Evolutionary conservation across 2,797 vertebrate genomes (phyloP).

Genomic region (Lepilemur septentrionalis): DNA sequence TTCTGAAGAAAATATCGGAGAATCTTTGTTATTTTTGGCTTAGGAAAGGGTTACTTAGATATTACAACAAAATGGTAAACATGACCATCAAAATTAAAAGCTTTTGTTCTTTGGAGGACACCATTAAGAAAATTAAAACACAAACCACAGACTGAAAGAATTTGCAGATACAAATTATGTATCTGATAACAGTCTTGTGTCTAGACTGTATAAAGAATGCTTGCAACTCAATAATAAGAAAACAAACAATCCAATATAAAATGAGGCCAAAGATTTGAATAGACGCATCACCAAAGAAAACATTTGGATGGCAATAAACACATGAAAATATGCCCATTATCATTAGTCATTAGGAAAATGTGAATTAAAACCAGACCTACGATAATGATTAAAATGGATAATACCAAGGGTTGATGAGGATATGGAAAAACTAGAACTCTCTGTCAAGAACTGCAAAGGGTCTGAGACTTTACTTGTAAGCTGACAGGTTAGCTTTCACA

Average conservation of each 20-base stretch:
- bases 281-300: background rate
- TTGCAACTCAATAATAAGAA: background rate
- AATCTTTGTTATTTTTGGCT: background rate
- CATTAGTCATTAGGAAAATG: background rate
- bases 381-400: background rate
- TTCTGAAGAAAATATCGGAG: background rate
- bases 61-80: background rate
- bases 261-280: background rate
- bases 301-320: background rate
- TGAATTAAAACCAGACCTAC: background rate
- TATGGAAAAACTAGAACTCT: background rate
- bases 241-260: background rate
- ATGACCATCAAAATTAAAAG: background rate
- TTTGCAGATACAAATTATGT: background rate
- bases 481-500: background rate
- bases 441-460: background rate
- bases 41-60: background rate
- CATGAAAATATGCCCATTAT: background rate
- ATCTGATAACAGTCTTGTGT: background rate
- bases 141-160: background rate
- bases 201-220: background rate
- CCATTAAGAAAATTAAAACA: background rate
- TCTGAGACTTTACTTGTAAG: background rate
- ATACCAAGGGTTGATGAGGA: background rate
- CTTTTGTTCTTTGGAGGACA: background rate